These are phyloP conservation scores for Anas capensis DNA, from an alignment of 2,797 vertebrate genomes.

Conservation along the genomic window DNA sequence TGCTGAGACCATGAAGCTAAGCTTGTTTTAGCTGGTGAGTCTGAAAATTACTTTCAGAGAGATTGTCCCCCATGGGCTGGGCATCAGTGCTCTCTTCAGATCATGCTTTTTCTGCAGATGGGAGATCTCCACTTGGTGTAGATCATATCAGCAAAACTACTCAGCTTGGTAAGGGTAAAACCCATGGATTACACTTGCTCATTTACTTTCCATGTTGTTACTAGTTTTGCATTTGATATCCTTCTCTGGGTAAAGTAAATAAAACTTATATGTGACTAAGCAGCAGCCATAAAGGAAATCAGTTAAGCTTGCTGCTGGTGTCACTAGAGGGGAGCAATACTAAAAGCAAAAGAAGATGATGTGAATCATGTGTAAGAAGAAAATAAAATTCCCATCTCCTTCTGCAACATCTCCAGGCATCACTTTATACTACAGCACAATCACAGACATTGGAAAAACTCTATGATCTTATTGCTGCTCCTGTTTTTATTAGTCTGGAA, in stretches of 20 bases:
- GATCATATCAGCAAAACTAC: not conserved
- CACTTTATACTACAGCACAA: not conserved
- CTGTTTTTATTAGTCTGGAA: slow-evolving; percentile 33
- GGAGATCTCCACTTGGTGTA: not conserved
- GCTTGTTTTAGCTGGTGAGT: not conserved
- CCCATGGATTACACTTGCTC: not conserved
- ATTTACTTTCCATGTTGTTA: not conserved
- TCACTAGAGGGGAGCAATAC: slow-evolving; percentile 1
- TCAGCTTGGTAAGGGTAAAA: not conserved
- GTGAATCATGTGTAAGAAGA: not conserved
- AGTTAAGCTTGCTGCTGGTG: not conserved
- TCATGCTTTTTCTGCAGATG: not conserved
- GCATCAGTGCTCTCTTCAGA: not conserved
- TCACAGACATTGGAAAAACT: slow-evolving; percentile 16
- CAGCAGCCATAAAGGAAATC: not conserved
- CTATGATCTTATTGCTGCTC: not conserved
- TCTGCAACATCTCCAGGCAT: not conserved
- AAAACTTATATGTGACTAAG: not conserved
- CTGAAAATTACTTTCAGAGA: not conserved
- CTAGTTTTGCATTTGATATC: not conserved
- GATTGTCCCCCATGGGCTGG: not conserved
- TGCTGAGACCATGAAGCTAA: not conserved
- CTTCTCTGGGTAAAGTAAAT: not conserved
- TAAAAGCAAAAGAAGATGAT: not conserved
- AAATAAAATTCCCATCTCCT: slow-evolving; percentile 15